Percentiles rank a stretch among this genome's conserved stretches.
phyloP scores from a whole-genome alignment of 2,797 vertebrate species.

The Sphaeramia orbicularis region DNA sequence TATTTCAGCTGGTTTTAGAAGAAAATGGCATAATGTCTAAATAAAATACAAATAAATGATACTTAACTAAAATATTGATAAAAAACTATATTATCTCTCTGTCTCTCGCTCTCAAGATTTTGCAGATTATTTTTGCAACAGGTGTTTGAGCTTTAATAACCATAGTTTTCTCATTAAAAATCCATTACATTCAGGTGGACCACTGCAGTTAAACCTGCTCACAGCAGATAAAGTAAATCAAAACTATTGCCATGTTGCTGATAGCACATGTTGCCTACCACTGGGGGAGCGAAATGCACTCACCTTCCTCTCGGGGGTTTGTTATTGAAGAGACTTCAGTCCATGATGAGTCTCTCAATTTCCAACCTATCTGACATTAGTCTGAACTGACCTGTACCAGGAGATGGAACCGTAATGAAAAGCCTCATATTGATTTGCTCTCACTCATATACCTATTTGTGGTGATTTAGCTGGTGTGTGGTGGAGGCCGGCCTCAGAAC shows the following conservation, averaged over 20 bases:
- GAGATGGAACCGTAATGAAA: conserved; percentile 74
- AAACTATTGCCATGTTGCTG: conserved; percentile 18
- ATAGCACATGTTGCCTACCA: neutral
- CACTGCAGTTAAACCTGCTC: conserved; percentile 18
- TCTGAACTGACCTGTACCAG: conserved; percentile 44
- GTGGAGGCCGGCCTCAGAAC: conserved; percentile 35
- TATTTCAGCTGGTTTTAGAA: neutral
- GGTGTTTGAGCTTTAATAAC: neutral
- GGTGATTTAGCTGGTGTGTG: conserved; percentile 45
- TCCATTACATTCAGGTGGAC: conserved; percentile 16
- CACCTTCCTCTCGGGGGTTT: conserved; percentile 12
- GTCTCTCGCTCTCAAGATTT: neutral
- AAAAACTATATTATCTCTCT: too few relatives aligned
- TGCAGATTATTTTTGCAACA: conserved; percentile 1
- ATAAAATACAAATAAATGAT: too few relatives aligned
- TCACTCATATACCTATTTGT: conserved; percentile 64
- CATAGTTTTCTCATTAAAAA: conserved; percentile 15
- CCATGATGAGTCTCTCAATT: conserved; percentile 74
- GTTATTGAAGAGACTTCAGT: conserved; percentile 50
- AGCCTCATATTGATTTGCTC: conserved; percentile 74
- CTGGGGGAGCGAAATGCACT: conserved; percentile 27
- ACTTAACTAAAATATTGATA: too few relatives aligned
- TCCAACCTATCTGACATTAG: conserved; percentile 57
- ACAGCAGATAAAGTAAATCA: conserved; percentile 39
- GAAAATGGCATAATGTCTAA: too few relatives aligned